Evolutionary conservation across 1,140 invertebrate genomes (phyloP).

Genomic region (Zeugodacus cucurbitae): DNA sequence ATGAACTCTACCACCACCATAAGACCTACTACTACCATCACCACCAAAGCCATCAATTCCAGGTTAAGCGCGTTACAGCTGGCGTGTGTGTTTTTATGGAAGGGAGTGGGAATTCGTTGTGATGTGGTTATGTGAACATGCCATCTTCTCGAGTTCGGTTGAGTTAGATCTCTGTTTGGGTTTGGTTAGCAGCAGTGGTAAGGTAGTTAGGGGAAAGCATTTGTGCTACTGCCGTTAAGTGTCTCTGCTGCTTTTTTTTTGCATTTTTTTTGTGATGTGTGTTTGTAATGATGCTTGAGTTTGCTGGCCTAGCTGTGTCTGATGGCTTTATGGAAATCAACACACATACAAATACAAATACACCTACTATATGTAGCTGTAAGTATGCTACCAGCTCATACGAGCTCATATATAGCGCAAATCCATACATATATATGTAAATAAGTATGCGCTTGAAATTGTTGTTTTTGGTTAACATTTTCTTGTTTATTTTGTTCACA

Average conservation of each 20-base stretch:
- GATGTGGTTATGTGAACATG: not conserved
- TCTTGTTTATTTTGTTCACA: not conserved
- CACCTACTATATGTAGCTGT: not conserved
- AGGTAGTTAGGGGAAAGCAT: not conserved
- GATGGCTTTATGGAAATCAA: not conserved
- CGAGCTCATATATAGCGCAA: not conserved
- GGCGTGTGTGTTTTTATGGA: not conserved
- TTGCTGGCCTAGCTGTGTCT: not conserved
- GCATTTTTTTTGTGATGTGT: not conserved
- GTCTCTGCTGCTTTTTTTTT: not conserved
- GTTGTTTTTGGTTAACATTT: not conserved
- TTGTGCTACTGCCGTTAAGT: not conserved
- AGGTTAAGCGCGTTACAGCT: not conserved
- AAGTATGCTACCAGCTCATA: not conserved
- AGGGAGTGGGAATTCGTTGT: not conserved
- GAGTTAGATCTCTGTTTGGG: not conserved
- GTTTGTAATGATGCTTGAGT: conserved; percentile 4
- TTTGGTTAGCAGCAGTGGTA: not conserved
- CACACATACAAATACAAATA: not conserved
- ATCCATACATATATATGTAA: not conserved
- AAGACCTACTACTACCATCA: too few species aligned
- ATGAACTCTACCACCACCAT: not conserved
- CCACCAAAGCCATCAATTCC: not conserved
- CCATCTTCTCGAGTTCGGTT: not conserved
- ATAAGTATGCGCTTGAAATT: not conserved